phyloP scores from a whole-genome alignment of 2,888 invertebrate species.

The Acrocera orbiculus region DNA sequence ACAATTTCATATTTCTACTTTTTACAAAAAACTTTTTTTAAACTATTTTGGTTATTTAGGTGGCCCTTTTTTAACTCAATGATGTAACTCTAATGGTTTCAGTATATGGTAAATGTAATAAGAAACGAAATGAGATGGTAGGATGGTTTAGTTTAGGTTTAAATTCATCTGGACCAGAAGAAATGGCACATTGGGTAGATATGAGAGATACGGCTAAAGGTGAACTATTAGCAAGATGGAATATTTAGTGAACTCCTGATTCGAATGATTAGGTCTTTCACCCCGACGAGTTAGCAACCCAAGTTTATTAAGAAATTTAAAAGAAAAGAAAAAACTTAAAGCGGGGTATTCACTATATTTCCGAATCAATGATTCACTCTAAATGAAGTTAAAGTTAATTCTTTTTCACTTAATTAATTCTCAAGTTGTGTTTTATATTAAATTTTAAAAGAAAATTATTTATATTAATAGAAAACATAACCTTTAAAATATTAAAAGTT shows the following conservation, averaged over 20 bases:
- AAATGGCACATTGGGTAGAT: slow-evolving; percentile 83
- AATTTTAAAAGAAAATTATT: no score
- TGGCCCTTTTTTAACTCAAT: slow-evolving; percentile 83
- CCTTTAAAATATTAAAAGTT: no score
- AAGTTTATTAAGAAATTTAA: slow-evolving; percentile 6
- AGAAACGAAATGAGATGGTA: slow-evolving; percentile 89
- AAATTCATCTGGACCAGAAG: slow-evolving; percentile 83
- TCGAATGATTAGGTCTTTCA: slow-evolving; percentile 31
- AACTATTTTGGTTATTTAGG: slow-evolving; percentile 35
- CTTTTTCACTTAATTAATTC: no score
- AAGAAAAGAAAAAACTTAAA: no score
- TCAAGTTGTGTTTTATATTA: no score
- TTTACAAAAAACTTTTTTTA: background rate
- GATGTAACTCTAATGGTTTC: slow-evolving; percentile 91
- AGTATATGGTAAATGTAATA: slow-evolving; percentile 81
- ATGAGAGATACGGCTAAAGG: slow-evolving; percentile 73
- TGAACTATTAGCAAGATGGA: slow-evolving; percentile 87
- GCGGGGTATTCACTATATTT: no score
- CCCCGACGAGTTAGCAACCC: slow-evolving; percentile 10
- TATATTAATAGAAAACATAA: no score
- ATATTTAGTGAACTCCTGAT: slow-evolving; percentile 70
- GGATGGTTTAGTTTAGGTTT: slow-evolving; percentile 91
- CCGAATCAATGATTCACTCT: no score
- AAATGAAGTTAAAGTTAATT: no score
- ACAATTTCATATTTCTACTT: no score